A percentile compares a stretch with the other conserved stretches of the same genome.
These are phyloP conservation scores for Bradypodion pumilum DNA, from an alignment of 2,797 vertebrate species.

Conservation along the genomic window DNA sequence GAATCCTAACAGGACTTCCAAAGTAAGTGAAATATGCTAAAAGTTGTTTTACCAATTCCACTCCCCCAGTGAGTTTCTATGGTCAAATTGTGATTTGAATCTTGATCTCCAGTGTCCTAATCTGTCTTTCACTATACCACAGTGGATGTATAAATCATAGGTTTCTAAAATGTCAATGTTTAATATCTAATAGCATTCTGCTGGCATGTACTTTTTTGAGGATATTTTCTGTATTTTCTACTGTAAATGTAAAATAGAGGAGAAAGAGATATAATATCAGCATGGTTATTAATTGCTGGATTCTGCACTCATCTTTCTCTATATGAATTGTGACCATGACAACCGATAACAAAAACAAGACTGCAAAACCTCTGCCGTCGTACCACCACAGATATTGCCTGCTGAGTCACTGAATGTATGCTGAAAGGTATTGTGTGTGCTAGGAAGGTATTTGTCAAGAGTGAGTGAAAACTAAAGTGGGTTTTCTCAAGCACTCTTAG, in stretches of 20 bases:
- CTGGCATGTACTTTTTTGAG: neutral
- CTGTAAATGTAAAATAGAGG: neutral
- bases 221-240: neutral
- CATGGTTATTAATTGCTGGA: conserved; percentile 20
- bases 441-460: neutral
- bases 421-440: neutral
- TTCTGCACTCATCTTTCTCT: conserved; percentile 13
- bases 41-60: no score
- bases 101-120: no score
- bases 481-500: neutral
- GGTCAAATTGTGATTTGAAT: no score
- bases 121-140: no score
- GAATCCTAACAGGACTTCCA: no score
- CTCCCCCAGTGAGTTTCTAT: no score
- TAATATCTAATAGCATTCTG: neutral
- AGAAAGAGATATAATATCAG: neutral
- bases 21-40: no score
- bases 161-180: neutral
- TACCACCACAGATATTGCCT: conserved; percentile 30
- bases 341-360: conserved; percentile 42
- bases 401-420: conserved; percentile 26
- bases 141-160: neutral
- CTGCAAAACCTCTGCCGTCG: conserved; percentile 61
- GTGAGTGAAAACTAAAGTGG: neutral
- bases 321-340: conserved; percentile 60